phyloP scores from a whole-genome alignment of 1,140 invertebrate species.

The Ridgeia piscesae region DNA sequence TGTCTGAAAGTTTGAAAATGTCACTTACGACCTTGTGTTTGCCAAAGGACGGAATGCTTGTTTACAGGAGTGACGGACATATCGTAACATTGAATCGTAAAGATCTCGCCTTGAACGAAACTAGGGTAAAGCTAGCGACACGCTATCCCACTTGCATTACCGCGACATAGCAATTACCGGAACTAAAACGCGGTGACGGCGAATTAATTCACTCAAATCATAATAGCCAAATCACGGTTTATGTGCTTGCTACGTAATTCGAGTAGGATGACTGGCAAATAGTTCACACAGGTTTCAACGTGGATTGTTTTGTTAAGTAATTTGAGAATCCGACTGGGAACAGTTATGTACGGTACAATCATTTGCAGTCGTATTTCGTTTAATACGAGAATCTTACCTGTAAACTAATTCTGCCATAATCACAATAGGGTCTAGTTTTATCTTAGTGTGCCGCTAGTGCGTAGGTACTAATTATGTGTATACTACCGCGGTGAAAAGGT shows the following conservation, averaged over 20 bases:
- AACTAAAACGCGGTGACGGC: background rate
- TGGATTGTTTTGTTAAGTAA: background rate
- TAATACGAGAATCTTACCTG: background rate
- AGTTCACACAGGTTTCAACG: background rate
- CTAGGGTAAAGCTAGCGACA: background rate
- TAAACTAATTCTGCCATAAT: background rate
- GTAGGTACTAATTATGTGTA: no score
- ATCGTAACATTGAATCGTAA: background rate
- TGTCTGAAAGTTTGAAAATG: no score
- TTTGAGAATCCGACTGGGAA: background rate
- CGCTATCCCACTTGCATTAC: background rate
- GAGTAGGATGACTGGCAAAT: background rate
- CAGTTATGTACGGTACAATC: background rate
- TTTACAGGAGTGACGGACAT: background rate
- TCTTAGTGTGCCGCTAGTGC: no score
- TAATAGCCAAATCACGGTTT: background rate
- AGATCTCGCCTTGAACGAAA: background rate
- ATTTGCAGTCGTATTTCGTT: background rate
- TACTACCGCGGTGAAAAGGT: no score
- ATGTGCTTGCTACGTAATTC: background rate
- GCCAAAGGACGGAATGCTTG: no score
- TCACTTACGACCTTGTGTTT: no score
- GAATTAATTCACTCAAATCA: background rate
- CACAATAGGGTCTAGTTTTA: background rate
- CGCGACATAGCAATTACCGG: background rate